A percentile compares a stretch with the other conserved stretches of the same genome.
Conservation (phyloP, 2,113 vertebrate species). For the Motacilla tschutschensis region DNA sequence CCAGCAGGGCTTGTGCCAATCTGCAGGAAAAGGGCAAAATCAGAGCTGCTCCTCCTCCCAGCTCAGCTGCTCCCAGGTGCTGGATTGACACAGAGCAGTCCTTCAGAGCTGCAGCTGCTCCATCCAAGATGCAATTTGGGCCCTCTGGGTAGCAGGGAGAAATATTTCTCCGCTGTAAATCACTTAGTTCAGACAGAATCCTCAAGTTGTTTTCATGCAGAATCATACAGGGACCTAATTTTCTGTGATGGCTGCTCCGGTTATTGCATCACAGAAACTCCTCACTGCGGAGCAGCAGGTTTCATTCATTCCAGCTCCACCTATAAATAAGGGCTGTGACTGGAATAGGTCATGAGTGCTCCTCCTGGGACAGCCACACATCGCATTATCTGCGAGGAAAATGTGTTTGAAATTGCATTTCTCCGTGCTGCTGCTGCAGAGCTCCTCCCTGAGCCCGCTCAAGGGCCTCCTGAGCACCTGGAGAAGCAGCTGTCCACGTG, state of each 20-base stretch:
- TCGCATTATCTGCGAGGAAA: background rate
- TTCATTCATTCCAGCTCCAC: slow-evolving; percentile 9
- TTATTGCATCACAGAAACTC: slow-evolving; percentile 30
- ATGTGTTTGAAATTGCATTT: slow-evolving; percentile 33
- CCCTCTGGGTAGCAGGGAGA: background rate
- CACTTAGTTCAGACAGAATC: background rate
- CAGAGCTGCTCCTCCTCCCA: background rate
- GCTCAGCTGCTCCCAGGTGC: background rate
- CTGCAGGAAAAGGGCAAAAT: background rate
- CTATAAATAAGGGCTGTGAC: slow-evolving; percentile 28
- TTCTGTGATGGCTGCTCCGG: background rate
- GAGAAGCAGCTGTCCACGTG: background rate
- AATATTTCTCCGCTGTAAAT: slow-evolving; percentile 28
- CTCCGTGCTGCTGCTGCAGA: background rate
- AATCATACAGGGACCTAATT: slow-evolving; percentile 18
- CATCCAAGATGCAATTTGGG: background rate
- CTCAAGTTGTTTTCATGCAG: slow-evolving; percentile 21
- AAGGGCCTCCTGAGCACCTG: background rate
- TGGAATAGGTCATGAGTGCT: background rate
- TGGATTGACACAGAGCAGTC: background rate
- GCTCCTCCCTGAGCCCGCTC: background rate
- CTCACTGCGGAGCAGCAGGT: background rate
- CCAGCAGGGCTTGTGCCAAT: background rate
- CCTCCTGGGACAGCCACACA: slow-evolving; percentile 3
- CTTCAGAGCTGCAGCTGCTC: background rate